Conservation (phyloP, 2,888 invertebrate species). For the Conistra vaccinii region DNA sequence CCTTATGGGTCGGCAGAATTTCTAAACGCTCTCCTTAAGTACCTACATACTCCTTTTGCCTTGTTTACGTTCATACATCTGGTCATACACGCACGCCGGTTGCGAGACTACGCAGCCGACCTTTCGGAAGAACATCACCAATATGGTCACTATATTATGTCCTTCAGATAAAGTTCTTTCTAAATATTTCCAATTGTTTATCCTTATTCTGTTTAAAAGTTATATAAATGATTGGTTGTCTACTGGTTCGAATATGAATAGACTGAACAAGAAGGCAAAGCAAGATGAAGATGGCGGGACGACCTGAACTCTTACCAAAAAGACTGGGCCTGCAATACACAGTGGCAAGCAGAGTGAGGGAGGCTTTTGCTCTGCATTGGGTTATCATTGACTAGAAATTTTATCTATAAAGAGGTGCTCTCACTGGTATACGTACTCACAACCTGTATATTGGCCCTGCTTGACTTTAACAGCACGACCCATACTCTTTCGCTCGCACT, state of each 20-base stretch:
- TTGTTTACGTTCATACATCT: background rate
- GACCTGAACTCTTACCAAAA: background rate
- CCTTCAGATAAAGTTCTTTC: background rate
- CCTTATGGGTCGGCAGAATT: background rate
- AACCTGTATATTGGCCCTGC: background rate
- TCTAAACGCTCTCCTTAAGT: background rate
- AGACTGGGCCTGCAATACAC: background rate
- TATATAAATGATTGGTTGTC: background rate
- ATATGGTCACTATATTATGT: background rate
- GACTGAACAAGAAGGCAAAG: background rate
- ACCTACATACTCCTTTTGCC: background rate
- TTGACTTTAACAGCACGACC: background rate
- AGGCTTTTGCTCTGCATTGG: background rate
- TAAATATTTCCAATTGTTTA: background rate
- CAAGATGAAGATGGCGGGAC: background rate
- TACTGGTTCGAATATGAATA: background rate
- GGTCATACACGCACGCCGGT: background rate
- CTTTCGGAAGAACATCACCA: background rate
- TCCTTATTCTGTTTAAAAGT: background rate
- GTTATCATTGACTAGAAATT: background rate
- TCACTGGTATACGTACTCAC: background rate
- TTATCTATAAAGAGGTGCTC: background rate
- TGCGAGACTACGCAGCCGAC: background rate
- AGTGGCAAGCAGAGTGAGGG: background rate
- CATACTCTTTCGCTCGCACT: background rate